Evolutionary conservation across 1,140 invertebrate genomes (phyloP).

Genomic region (Yoshiicerus persimilis): DNA sequence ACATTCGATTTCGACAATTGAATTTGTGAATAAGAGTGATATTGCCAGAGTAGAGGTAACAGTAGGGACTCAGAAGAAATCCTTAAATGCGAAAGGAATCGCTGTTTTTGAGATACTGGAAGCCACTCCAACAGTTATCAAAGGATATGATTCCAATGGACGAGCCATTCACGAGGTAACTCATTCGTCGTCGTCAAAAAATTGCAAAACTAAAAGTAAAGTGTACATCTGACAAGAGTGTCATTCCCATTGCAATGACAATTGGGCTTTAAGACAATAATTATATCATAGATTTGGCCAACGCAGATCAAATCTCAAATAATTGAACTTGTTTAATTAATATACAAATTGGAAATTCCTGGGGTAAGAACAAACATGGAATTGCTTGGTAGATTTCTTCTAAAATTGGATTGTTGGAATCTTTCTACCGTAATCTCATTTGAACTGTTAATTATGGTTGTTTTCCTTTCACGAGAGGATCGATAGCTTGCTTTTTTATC

Average conservation of each 20-base stretch:
- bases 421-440: too few species aligned
- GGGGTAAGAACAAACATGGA: too few species aligned
- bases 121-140: neutral
- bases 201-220: neutral
- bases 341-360: too few species aligned
- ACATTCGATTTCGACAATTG: neutral
- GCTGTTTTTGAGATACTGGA: neutral
- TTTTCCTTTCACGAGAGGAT: too few species aligned
- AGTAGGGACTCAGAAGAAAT: neutral
- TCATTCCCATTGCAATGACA: too few species aligned
- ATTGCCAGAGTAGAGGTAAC: neutral
- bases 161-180: neutral
- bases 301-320: neutral
- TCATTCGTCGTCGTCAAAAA: neutral
- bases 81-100: neutral
- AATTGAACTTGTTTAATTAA: too few species aligned
- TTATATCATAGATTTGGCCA: neutral
- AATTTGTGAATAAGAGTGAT: slow-evolving; percentile 8
- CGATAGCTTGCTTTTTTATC: too few species aligned
- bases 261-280: too few species aligned
- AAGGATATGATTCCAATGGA: neutral
- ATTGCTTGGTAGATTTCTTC: too few species aligned
- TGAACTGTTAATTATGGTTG: too few species aligned
- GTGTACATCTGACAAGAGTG: too few species aligned
- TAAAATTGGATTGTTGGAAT: too few species aligned